Conservation (phyloP, 2,888 invertebrate species). For the Petrolisthes cinctipes region DNA sequence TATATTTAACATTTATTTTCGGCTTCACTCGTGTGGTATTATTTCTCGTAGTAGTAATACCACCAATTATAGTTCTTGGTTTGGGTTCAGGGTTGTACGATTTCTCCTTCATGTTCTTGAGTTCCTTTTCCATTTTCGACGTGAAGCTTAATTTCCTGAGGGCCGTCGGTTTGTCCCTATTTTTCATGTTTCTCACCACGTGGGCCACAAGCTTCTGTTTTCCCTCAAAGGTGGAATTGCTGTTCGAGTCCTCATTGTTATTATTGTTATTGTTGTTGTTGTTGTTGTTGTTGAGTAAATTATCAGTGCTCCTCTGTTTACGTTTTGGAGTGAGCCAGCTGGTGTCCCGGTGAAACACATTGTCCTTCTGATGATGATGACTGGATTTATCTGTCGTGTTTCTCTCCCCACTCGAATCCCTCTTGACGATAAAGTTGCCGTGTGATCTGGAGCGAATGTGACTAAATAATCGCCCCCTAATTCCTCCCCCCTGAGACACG, state of each 20-base stretch:
- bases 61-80: background rate
- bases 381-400: constrained; percentile 5
- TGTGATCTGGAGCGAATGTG: constrained; percentile 53
- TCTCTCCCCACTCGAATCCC: constrained; percentile 41
- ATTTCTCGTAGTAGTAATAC: too few species aligned
- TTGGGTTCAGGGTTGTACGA: background rate
- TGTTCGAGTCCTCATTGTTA: constrained; percentile 27
- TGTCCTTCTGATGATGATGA: constrained; percentile 18
- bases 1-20: too few species aligned
- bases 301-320: constrained; percentile 43
- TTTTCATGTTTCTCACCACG: constrained; percentile 52
- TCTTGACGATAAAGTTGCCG: constrained; percentile 42
- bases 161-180: constrained; percentile 49
- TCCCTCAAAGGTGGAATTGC: constrained; percentile 44
- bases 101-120: constrained; percentile 41
- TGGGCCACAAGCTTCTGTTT: constrained; percentile 50
- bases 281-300: constrained; percentile 7
- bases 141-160: constrained; percentile 48
- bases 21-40: too few species aligned
- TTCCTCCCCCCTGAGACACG: background rate
- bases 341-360: constrained; percentile 19
- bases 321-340: constrained; percentile 2
- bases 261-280: too few species aligned
- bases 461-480: constrained; percentile 35
- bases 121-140: constrained; percentile 43